phyloP scores from a whole-genome alignment of 1,140 invertebrate genomes.

The Coenobita brevimanus region DNA sequence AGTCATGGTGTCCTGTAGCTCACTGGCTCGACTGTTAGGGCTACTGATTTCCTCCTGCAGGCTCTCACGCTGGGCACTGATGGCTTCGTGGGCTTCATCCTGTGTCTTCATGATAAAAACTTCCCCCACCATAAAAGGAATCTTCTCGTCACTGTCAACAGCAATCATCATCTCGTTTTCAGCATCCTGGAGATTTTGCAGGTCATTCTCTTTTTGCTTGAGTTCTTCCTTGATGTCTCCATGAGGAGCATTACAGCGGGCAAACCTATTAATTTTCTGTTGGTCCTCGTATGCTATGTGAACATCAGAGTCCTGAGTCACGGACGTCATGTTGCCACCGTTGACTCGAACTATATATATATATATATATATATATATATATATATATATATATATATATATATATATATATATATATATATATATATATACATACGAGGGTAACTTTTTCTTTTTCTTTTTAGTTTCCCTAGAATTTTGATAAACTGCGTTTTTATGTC shows the following conservation, averaged over 20 bases:
- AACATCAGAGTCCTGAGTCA: conserved; percentile 92
- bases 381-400: too few relatives aligned
- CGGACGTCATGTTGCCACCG: too few relatives aligned
- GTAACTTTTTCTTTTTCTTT: too few relatives aligned
- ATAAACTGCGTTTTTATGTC: too few relatives aligned
- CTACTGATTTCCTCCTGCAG: conserved; percentile 81
- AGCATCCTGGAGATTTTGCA: conserved; percentile 94
- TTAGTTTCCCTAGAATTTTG: too few relatives aligned
- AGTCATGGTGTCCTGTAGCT: conserved; percentile 85
- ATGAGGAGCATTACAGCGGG: conserved; percentile 91
- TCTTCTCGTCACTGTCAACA: conserved; percentile 84
- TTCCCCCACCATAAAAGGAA: conserved; percentile 92
- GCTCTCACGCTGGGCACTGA: conserved; percentile 75
- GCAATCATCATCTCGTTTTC: conserved; percentile 88
- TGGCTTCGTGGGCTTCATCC: conserved; percentile 65
- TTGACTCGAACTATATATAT: too few relatives aligned
- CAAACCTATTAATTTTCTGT: conserved; percentile 97
- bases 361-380: too few relatives aligned
- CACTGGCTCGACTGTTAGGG: conserved; percentile 81
- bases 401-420: too few relatives aligned
- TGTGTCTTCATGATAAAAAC: conserved; percentile 87
- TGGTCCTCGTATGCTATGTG: conserved; percentile 97
- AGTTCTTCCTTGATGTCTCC: conserved; percentile 94
- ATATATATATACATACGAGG: too few relatives aligned
- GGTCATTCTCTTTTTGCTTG: conserved; percentile 81